Conservation (phyloP, 2,888 invertebrate species). For the Drosophila pseudotalamancana region DNA sequence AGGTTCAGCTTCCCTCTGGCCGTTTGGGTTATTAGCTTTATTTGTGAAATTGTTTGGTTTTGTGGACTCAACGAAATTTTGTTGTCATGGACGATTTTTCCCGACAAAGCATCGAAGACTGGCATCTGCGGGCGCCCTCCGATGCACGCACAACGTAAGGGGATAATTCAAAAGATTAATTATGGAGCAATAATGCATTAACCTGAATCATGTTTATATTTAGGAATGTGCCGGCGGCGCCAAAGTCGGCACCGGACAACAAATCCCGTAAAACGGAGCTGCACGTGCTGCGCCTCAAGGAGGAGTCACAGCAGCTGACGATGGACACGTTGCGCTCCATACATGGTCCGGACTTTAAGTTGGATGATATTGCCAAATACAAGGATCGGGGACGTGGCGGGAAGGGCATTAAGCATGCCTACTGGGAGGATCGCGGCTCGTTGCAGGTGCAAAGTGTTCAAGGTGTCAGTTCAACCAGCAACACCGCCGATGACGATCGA, state of each 20-base stretch:
- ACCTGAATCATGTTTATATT: no score
- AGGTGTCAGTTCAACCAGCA: conserved; percentile 76
- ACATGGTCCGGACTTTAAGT: conserved; percentile 89
- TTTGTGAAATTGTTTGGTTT: conserved; percentile 31
- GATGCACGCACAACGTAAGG: conserved; percentile 86
- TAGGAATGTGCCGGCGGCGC: conserved; percentile 83
- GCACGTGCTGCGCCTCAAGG: conserved; percentile 88
- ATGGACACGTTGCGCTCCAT: conserved; percentile 90
- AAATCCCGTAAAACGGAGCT: conserved; percentile 89
- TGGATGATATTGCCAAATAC: conserved; percentile 86
- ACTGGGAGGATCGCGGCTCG: conserved; percentile 91
- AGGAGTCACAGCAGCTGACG: conserved; percentile 89
- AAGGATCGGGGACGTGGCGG: conserved; percentile 88
- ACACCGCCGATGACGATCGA: conserved; percentile 86
- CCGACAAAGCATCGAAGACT: conserved; percentile 87
- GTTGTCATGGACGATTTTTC: conserved; percentile 86
- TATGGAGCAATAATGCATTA: neutral
- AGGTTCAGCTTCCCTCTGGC: conserved; percentile 11
- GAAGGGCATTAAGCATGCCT: conserved; percentile 88
- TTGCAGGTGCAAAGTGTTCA: conserved; percentile 87
- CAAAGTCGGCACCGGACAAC: conserved; percentile 83
- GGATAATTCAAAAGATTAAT: neutral
- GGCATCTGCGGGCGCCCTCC: conserved; percentile 87
- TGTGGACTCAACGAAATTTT: neutral
- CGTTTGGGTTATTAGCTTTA: conserved; percentile 27